Percentiles rank a stretch among this genome's conserved stretches.
These are phyloP conservation scores for Saturnia japonica DNA, from an alignment of 2,888 invertebrate genomes.

Conservation along the genomic window DNA sequence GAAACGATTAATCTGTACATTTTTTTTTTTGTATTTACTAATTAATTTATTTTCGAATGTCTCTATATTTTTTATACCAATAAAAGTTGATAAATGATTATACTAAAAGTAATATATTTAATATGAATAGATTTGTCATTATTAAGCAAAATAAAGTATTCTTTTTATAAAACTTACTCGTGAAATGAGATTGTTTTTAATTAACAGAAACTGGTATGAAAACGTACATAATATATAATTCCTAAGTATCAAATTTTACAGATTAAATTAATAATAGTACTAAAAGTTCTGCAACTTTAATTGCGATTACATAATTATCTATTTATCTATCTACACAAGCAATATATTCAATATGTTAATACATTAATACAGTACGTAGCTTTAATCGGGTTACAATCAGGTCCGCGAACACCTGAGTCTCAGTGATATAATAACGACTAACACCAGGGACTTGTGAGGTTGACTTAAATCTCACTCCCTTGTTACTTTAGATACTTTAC, in stretches of 20 bases:
- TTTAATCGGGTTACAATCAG: slow-evolving; percentile 22
- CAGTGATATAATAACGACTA: slow-evolving; percentile 21
- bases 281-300: neutral
- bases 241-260: too few relatives aligned
- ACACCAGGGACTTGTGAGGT: slow-evolving; percentile 14
- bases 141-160: too few relatives aligned
- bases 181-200: too few relatives aligned
- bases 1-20: slow-evolving; percentile 27
- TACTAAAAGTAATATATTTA: too few relatives aligned
- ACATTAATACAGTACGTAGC: slow-evolving; percentile 19
- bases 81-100: too few relatives aligned
- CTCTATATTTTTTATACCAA: too few relatives aligned
- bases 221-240: too few relatives aligned
- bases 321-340: slow-evolving; percentile 14
- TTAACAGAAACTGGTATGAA: too few relatives aligned
- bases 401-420: slow-evolving; percentile 21
- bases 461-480: slow-evolving; percentile 20
- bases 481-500: slow-evolving; percentile 4
- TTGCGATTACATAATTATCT: slow-evolving; percentile 3
- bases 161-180: too few relatives aligned
- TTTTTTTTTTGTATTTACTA: neutral
- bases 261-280: neutral
- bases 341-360: slow-evolving; percentile 20
- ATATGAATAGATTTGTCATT: too few relatives aligned
- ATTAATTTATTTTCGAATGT: neutral